These are phyloP conservation scores for Molossus molossus DNA, from an alignment of 2,797 vertebrate species.

Conservation along the genomic window DNA sequence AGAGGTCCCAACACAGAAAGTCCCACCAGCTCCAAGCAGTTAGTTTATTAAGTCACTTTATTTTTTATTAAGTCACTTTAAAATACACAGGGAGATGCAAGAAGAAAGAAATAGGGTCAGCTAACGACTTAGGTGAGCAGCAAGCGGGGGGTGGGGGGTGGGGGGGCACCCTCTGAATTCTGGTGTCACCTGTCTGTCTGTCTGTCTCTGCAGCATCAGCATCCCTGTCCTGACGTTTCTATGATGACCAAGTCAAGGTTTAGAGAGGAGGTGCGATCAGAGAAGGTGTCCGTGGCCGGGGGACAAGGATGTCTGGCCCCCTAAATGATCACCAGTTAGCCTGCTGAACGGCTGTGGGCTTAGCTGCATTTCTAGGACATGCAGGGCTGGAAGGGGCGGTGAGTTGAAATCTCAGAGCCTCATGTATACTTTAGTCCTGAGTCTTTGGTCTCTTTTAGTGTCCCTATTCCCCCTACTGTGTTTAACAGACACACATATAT, in stretches of 20 bases:
- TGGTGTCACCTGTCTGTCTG: not conserved
- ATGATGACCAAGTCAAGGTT: not conserved
- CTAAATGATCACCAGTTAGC: not conserved
- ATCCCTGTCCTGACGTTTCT: not conserved
- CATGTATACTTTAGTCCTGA: not conserved
- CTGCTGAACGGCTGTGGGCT: not conserved
- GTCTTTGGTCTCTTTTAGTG: not conserved
- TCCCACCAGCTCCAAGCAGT: not conserved
- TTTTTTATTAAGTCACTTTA: not conserved
- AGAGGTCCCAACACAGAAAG: not conserved
- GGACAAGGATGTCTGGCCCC: not conserved
- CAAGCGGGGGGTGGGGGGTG: not conserved
- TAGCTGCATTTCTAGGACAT: not conserved
- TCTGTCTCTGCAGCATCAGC: not conserved
- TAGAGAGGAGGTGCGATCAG: not conserved
- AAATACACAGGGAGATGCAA: not conserved
- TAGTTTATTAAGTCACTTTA: not conserved
- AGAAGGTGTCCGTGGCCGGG: not conserved
- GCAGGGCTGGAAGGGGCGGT: not conserved
- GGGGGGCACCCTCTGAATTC: not conserved
- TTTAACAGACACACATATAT: not conserved
- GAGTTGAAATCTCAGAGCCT: not conserved
- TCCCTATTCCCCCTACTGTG: not conserved
- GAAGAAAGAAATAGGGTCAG: not conserved
- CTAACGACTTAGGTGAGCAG: not conserved